A percentile compares a stretch with the other conserved stretches of the same genome.
Evolutionary conservation across 2,113 vertebrate species (phyloP).

Genomic region (Dendrocopos noguchii): DNA sequence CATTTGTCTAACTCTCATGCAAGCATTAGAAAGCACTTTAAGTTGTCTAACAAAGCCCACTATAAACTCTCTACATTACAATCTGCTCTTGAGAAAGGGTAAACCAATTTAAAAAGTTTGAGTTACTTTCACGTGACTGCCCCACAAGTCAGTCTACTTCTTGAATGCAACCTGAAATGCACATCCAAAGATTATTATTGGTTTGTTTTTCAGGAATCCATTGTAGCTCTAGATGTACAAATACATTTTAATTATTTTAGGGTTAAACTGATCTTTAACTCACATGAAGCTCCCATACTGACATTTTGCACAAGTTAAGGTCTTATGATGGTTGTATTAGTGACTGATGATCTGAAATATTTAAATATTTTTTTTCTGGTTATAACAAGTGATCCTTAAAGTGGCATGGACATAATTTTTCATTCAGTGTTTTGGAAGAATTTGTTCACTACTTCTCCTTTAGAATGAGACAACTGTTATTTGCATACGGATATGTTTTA

Average conservation of each 20-base stretch:
- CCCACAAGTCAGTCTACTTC: neutral
- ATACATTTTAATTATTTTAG: neutral
- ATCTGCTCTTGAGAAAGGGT: neutral
- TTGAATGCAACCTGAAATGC: too few relatives aligned
- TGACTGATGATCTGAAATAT: neutral
- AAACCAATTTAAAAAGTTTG: neutral
- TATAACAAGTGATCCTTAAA: neutral
- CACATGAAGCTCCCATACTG: neutral
- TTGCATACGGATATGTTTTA: neutral
- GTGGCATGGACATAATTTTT: neutral
- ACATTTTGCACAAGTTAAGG: neutral
- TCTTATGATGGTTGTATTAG: neutral
- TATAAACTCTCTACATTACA: neutral
- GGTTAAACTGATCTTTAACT: neutral
- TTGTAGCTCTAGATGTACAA: neutral
- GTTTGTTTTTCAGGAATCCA: too few relatives aligned
- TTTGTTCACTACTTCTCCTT: neutral
- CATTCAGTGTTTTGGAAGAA: neutral
- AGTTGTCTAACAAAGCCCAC: neutral
- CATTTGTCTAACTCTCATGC: neutral
- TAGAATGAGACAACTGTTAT: neutral
- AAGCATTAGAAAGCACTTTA: neutral
- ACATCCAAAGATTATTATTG: too few relatives aligned
- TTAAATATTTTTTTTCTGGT: neutral
- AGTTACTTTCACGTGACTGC: neutral